phyloP scores from a whole-genome alignment of 2,113 vertebrate genomes.

The Pholis gunnellus region DNA sequence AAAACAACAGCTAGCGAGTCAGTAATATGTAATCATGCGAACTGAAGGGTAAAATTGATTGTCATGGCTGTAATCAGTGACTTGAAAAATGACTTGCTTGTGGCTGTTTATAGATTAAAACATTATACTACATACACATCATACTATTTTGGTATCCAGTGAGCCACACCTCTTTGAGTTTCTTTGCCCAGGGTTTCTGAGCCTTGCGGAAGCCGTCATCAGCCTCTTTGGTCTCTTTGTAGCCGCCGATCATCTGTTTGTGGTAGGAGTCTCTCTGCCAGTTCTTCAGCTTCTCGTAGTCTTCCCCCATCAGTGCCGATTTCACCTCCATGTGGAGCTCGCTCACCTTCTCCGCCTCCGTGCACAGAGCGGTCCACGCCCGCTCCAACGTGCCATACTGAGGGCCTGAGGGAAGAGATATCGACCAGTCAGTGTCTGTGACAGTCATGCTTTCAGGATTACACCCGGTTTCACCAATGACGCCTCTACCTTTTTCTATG shows the following conservation, averaged over 20 bases:
- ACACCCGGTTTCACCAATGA: neutral
- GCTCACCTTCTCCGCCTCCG: slow-evolving; percentile 96
- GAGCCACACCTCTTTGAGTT: slow-evolving; percentile 92
- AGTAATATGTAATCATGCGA: slow-evolving; percentile 48
- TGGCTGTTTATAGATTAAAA: neutral
- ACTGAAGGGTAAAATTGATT: slow-evolving; percentile 46
- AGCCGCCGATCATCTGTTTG: slow-evolving; percentile 99
- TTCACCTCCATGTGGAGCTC: slow-evolving; percentile 98
- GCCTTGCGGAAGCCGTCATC: slow-evolving; percentile 98
- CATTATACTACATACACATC: neutral
- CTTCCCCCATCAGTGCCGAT: slow-evolving; percentile 92
- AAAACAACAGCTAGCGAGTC: slow-evolving; percentile 40
- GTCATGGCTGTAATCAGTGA: slow-evolving; percentile 10
- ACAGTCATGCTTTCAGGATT: neutral
- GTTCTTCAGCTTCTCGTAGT: slow-evolving; percentile 99
- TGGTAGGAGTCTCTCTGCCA: slow-evolving; percentile 98
- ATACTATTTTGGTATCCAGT: neutral
- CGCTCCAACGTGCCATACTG: slow-evolving; percentile 96
- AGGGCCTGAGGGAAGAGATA: slow-evolving; percentile 85
- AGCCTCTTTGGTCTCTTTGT: slow-evolving; percentile 97
- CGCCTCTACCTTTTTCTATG: slow-evolving; percentile 91
- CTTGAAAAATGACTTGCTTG: slow-evolving; percentile 6
- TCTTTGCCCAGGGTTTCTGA: slow-evolving; percentile 99
- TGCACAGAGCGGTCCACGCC: slow-evolving; percentile 93
- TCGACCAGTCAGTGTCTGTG: neutral